phyloP scores from a whole-genome alignment of 2,888 invertebrate species.

The Sesamia inferens region DNA sequence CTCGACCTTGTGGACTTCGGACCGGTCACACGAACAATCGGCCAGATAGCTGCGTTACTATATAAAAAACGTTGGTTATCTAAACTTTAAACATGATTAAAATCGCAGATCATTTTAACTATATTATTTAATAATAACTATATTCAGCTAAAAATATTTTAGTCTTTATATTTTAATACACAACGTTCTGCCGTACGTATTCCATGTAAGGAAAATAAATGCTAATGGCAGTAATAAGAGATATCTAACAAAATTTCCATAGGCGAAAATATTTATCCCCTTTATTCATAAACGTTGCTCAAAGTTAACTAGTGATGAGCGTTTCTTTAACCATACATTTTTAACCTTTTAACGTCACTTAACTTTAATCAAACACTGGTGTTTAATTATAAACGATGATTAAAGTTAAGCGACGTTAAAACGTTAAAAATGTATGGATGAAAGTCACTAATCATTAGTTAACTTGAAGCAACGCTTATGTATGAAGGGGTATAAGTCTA shows the following conservation, averaged over 20 bases:
- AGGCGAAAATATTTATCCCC: constrained; percentile 32
- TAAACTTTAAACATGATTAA: constrained; percentile 61
- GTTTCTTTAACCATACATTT: too few relatives aligned
- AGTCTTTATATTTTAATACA: constrained; percentile 60
- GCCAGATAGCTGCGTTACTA: constrained; percentile 46
- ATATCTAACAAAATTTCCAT: constrained; percentile 42
- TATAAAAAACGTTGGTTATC: constrained; percentile 52
- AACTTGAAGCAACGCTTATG: too few relatives aligned
- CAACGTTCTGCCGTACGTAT: constrained; percentile 44
- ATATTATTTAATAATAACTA: constrained; percentile 46
- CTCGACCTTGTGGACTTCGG: constrained; percentile 60
- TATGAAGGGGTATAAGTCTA: constrained; percentile 11
- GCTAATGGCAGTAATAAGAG: constrained; percentile 60
- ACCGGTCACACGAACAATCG: constrained; percentile 59
- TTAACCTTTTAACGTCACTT: too few relatives aligned
- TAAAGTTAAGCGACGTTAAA: too few relatives aligned
- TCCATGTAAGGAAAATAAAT: constrained; percentile 52
- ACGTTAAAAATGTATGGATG: too few relatives aligned
- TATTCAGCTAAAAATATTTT: constrained; percentile 62
- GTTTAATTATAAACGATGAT: too few relatives aligned
- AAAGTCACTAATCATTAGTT: too few relatives aligned
- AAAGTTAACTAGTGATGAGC: too few relatives aligned
- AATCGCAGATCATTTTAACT: constrained; percentile 63
- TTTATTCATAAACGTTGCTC: too few relatives aligned
- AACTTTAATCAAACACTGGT: too few relatives aligned